phyloP scores from a whole-genome alignment of 2,888 invertebrate genomes.

The Crepidodera aurea region DNA sequence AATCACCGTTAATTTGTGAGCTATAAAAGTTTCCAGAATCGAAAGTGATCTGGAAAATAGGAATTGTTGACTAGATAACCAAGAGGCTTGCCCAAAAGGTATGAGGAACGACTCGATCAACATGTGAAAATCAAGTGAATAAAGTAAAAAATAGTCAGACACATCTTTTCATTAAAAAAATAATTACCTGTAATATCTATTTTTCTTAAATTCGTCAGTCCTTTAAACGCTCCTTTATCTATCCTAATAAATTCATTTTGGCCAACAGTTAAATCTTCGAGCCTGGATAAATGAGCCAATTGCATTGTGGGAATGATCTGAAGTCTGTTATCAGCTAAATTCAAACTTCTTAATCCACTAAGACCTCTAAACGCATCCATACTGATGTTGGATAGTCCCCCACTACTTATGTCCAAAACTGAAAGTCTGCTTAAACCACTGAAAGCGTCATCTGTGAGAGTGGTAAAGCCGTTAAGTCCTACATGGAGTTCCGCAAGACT shows the following conservation, averaged over 20 bases:
- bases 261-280: conserved; percentile 83
- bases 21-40: too few species aligned
- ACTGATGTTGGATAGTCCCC: conserved; percentile 81
- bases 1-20: too few species aligned
- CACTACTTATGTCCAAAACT: conserved; percentile 81
- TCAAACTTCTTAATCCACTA: conserved; percentile 77
- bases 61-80: too few species aligned
- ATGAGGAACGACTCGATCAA: too few species aligned
- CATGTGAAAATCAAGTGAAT: too few species aligned
- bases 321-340: conserved; percentile 82
- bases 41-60: too few species aligned
- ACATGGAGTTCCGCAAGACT: conserved; percentile 85
- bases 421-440: conserved; percentile 77
- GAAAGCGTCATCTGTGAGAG: conserved; percentile 80
- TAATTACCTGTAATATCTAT: conserved; percentile 72
- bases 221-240: conserved; percentile 78
- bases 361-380: conserved; percentile 79
- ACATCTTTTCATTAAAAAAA: too few species aligned
- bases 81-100: too few species aligned
- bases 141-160: too few species aligned
- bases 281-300: conserved; percentile 72
- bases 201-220: conserved; percentile 77
- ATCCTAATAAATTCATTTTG: conserved; percentile 81
- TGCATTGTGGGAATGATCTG: conserved; percentile 79
- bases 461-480: conserved; percentile 82